A percentile compares a stretch with the other conserved stretches of the same genome.
phyloP scores from a whole-genome alignment of 1,140 invertebrate genomes.

The Samia ricini region DNA sequence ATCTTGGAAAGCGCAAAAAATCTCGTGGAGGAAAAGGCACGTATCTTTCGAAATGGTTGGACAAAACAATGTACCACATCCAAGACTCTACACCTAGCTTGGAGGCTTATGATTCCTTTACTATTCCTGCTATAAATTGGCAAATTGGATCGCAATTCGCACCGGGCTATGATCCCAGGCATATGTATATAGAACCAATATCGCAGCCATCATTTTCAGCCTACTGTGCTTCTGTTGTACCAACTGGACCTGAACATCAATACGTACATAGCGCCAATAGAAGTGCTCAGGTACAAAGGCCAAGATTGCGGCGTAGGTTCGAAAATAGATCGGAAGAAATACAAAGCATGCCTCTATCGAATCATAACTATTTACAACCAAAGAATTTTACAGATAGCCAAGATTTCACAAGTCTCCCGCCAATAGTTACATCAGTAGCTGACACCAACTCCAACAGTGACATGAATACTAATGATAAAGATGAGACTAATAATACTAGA shows the following conservation, averaged over 20 bases:
- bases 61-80: conserved; percentile 61
- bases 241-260: conserved; percentile 46
- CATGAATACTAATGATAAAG: conserved; percentile 58
- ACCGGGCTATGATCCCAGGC: conserved; percentile 56
- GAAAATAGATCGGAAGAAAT: conserved; percentile 58
- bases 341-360: conserved; percentile 36
- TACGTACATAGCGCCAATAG: conserved; percentile 53
- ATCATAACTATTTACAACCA: conserved; percentile 58
- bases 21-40: conserved; percentile 54
- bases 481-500: conserved; percentile 53
- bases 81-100: conserved; percentile 52
- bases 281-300: conserved; percentile 55
- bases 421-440: conserved; percentile 62
- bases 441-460: conserved; percentile 68
- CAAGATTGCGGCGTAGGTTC: conserved; percentile 37
- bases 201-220: conserved; percentile 58
- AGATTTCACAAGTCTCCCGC: conserved; percentile 64
- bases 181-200: conserved; percentile 54
- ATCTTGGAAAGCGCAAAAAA: conserved; percentile 69
- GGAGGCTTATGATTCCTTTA: conserved; percentile 53
- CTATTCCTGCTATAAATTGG: conserved; percentile 54
- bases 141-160: conserved; percentile 49
- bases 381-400: conserved; percentile 66
- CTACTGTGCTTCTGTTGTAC: conserved; percentile 47
- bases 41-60: conserved; percentile 67